Base-by-base conservation (phyloP, 2,888 invertebrate genomes). In the Metellina segmentata region DNA sequence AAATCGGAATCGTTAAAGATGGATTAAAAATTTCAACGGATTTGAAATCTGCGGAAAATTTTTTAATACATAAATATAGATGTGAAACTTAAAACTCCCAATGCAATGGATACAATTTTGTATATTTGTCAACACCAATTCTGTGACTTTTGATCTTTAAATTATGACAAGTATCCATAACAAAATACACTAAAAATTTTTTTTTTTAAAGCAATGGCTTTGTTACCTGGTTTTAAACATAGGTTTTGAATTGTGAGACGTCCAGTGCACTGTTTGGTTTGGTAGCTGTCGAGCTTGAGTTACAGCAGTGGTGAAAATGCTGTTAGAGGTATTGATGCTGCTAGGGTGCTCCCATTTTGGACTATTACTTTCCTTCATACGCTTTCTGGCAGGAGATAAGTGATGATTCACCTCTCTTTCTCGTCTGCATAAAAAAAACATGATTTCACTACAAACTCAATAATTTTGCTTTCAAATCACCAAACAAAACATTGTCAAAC, bases 321-420 rank as follows among this genome's bases (percentile, higher is more conserved):
- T 77, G 51, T 49, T 77, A 0, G 78, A n/a, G 0, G 82, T 48
- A n/a, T 87, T 78, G n/a, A 69, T 51, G 71, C 77, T 51, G 53
- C 20, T 74, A n/a, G 81, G 82, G n/a, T 78, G 77, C 49, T 89
- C 82, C 90, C 93, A 92, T 93, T 94, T 94, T 16, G 95, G 98
- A 49, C 98, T 98, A 48, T 98, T 98, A 94, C 98, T 98, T 95
- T 99, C 99, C 95, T 99, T 99, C 81, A 99, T 98, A n/a, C 99
- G 96, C 95, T 99, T 99, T 96, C 99, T 99, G 53, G 99, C 98
- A 2, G 99, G 99, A 94, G 98, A 98, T 94, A 99, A 95, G 95
- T 98, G 98, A 19, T 72, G 87, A 8, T 49, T 85, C 7, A 78
- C 34, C 61, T 93, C 93, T 34, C 93, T 90, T 19, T 93, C 93